phyloP scores from a whole-genome alignment of 1,140 invertebrate species.

The Macrostomum lignano region DNA sequence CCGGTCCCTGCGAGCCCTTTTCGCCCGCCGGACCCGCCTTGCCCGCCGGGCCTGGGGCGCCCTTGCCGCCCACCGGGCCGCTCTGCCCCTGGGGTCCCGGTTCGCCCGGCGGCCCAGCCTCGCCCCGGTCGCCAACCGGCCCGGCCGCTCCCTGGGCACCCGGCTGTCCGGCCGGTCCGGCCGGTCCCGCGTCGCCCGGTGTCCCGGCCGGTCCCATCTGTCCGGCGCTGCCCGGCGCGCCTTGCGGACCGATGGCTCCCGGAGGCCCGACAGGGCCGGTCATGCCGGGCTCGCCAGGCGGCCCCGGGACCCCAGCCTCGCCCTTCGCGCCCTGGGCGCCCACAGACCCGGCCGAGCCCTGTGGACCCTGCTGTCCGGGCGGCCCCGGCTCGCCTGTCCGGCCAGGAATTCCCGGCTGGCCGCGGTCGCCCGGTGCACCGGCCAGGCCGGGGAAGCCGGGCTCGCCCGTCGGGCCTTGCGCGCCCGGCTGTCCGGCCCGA shows the following conservation, averaged over 20 bases:
- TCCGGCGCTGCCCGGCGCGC: neutral
- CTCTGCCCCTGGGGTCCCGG: slow-evolving; percentile 3
- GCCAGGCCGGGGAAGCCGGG: slow-evolving; percentile 5
- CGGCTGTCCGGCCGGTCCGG: slow-evolving; percentile 1
- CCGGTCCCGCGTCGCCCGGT: neutral
- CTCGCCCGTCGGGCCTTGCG: slow-evolving; percentile 4
- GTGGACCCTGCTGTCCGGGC: too few relatives aligned
- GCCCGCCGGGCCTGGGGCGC: neutral
- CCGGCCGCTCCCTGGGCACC: slow-evolving; percentile 5
- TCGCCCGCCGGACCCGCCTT: too few relatives aligned
- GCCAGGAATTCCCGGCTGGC: neutral
- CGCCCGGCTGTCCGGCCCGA: slow-evolving; percentile 4
- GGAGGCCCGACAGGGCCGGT: too few relatives aligned
- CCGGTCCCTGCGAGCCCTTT: too few relatives aligned
- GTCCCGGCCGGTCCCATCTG: too few relatives aligned
- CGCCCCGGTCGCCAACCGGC: slow-evolving; percentile 4
- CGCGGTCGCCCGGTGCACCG: neutral
- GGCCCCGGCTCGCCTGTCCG: too few relatives aligned
- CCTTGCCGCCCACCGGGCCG: neutral
- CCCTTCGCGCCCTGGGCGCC: too few relatives aligned
- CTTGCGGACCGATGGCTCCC: slow-evolving; percentile 3
- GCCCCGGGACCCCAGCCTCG: too few relatives aligned
- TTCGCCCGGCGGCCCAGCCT: slow-evolving; percentile 5
- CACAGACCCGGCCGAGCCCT: too few relatives aligned
- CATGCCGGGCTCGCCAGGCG: too few relatives aligned